Evolutionary conservation across 2,797 vertebrate species (phyloP).

Genomic region (Huso huso): DNA sequence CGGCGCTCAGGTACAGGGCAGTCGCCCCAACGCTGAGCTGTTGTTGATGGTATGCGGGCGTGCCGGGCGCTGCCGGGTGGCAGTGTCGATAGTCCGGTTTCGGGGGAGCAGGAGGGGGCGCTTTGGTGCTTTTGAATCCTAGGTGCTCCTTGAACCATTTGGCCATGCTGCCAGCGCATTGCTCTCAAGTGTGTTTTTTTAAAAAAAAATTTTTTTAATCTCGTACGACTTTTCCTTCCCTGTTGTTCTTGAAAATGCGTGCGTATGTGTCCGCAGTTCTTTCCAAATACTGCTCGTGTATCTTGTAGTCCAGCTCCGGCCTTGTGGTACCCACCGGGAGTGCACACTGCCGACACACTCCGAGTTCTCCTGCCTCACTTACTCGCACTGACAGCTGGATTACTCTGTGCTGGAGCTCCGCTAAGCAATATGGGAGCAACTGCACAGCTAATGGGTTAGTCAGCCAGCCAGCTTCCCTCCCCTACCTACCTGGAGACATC

Average conservation of each 20-base stretch:
- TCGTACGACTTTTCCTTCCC: constrained; percentile 13
- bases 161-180: constrained; percentile 86
- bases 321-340: constrained; percentile 21
- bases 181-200: constrained; percentile 50
- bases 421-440: constrained; percentile 40
- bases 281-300: background rate
- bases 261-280: background rate
- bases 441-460: constrained; percentile 15
- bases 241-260: background rate
- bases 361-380: constrained; percentile 25
- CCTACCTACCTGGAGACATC: constrained; percentile 10
- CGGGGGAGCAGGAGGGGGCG: constrained; percentile 78
- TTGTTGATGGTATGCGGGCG: constrained; percentile 36
- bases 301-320: constrained; percentile 28
- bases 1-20: constrained; percentile 48
- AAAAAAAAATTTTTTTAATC: constrained; percentile 26
- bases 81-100: constrained; percentile 84
- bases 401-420: constrained; percentile 40
- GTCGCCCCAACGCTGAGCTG: constrained; percentile 45
- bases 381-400: constrained; percentile 24
- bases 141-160: constrained; percentile 96
- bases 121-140: constrained; percentile 87
- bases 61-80: constrained; percentile 49
- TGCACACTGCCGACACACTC: constrained; percentile 24
- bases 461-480: background rate